Evolutionary conservation across 2,113 vertebrate genomes (phyloP).

Genomic region (Tautogolabrus adspersus): DNA sequence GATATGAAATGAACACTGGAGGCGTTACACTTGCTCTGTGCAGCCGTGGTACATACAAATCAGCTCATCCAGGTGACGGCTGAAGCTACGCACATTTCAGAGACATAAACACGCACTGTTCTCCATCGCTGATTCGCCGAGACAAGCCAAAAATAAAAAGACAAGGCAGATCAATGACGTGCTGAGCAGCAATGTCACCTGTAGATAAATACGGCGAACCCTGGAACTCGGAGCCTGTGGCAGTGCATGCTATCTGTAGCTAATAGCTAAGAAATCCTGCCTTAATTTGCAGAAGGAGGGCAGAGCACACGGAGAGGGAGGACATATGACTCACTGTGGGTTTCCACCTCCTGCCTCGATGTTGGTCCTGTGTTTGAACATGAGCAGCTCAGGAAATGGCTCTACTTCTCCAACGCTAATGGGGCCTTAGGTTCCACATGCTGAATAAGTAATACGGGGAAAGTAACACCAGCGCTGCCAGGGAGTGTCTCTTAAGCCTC

Average conservation of each 20-base stretch:
- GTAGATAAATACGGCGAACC: constrained; percentile 50
- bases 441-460: constrained; percentile 71
- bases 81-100: constrained; percentile 42
- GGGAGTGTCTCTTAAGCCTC: constrained; percentile 52
- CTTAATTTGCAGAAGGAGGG: constrained; percentile 44
- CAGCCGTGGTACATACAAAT: constrained; percentile 57
- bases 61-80: constrained; percentile 63
- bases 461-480: constrained; percentile 59
- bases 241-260: constrained; percentile 27
- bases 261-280: constrained; percentile 35
- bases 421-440: constrained; percentile 60
- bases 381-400: constrained; percentile 40
- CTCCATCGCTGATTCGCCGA: constrained; percentile 44
- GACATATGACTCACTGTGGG: constrained; percentile 23
- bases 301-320: constrained; percentile 27
- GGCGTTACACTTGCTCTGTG: constrained; percentile 55
- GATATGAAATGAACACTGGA: constrained; percentile 60
- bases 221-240: constrained; percentile 51
- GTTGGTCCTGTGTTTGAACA: constrained; percentile 56
- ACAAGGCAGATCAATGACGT: constrained; percentile 50
- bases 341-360: constrained; percentile 31
- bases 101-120: constrained; percentile 45
- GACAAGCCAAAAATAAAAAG: constrained; percentile 45
- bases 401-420: constrained; percentile 60
- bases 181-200: constrained; percentile 54